A percentile compares a stretch with the other conserved stretches of the same genome.
phyloP scores from a whole-genome alignment of 2,888 invertebrate species.

The Athrips mouffetella region DNA sequence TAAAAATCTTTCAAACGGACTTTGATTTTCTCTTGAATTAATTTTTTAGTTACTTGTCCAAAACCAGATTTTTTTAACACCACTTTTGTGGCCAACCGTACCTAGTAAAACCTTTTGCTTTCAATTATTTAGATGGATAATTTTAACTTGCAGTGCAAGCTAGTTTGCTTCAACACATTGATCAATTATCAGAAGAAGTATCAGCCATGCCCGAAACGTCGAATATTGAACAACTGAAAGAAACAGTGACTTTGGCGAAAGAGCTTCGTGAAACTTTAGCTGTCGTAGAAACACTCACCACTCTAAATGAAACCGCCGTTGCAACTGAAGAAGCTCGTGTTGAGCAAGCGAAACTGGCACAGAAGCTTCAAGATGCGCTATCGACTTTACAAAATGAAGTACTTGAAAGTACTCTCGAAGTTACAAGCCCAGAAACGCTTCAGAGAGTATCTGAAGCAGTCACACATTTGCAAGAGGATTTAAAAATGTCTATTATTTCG shows the following conservation, averaged over 20 bases:
- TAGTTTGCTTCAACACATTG: slow-evolving; percentile 32
- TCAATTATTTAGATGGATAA: neutral
- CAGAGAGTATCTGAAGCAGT: slow-evolving; percentile 38
- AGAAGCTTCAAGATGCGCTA: slow-evolving; percentile 28
- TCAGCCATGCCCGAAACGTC: slow-evolving; percentile 23
- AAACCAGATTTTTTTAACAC: no score
- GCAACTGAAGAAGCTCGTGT: slow-evolving; percentile 16
- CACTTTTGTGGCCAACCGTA: no score
- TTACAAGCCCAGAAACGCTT: slow-evolving; percentile 27
- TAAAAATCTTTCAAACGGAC: no score
- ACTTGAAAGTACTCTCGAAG: slow-evolving; percentile 33
- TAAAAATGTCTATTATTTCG: slow-evolving; percentile 28
- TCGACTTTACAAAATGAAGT: slow-evolving; percentile 30
- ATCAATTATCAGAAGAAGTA: slow-evolving; percentile 28
- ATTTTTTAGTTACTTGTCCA: no score
- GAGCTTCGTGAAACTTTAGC: slow-evolving; percentile 27
- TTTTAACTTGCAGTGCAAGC: slow-evolving; percentile 18
- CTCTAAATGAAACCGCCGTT: slow-evolving; percentile 16
- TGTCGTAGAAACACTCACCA: slow-evolving; percentile 16
- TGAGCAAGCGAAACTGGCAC: slow-evolving; percentile 30
- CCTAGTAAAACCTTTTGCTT: no score
- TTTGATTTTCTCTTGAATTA: no score
- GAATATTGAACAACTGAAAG: slow-evolving; percentile 32
- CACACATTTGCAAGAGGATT: slow-evolving; percentile 43
- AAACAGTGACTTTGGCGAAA: slow-evolving; percentile 28